Conservation (phyloP, 2,797 vertebrate species). For the Pantherophis alleghaniensis region DNA sequence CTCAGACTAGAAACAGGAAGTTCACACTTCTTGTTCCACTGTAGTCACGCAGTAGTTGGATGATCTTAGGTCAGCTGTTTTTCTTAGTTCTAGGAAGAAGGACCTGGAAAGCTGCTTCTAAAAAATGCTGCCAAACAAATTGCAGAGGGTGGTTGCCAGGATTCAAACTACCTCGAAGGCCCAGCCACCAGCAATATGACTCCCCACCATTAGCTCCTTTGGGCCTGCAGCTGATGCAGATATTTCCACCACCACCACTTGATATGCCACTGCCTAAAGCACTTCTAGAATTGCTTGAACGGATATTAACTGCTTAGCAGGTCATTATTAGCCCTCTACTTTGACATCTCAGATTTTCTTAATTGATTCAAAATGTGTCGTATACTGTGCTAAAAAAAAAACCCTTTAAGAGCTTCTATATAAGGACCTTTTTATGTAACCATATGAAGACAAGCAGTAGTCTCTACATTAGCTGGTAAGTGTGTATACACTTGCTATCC, state of each 20-base stretch:
- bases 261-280: background rate
- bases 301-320: background rate
- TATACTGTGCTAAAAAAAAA: background rate
- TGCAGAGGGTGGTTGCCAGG: background rate
- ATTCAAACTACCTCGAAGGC: background rate
- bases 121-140: background rate
- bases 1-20: background rate
- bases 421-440: background rate
- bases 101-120: background rate
- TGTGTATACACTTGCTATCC: background rate
- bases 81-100: background rate
- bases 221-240: background rate
- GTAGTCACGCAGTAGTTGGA: background rate
- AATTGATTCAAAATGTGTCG: background rate
- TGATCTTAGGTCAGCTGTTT: background rate
- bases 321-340: background rate
- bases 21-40: background rate
- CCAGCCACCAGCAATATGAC: background rate
- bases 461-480: background rate
- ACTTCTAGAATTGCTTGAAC: background rate
- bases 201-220: background rate
- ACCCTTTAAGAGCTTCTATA: background rate
- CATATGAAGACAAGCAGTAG: background rate
- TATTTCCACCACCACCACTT: background rate
- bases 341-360: background rate